These are phyloP conservation scores for Xiphophorus couchianus DNA, from an alignment of 2,113 vertebrate species.

Conservation along the genomic window DNA sequence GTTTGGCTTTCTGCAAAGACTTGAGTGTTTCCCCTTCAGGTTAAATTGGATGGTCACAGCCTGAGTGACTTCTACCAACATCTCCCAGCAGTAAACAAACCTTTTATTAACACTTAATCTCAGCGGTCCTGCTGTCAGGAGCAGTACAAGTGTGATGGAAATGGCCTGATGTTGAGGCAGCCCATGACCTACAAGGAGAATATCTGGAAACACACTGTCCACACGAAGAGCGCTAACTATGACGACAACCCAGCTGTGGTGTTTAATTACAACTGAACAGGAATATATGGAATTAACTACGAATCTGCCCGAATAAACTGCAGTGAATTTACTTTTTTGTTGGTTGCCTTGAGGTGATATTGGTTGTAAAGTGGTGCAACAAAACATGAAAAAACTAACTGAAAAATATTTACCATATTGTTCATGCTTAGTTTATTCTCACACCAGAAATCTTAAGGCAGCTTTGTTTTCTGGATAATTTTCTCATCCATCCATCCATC, in stretches of 20 bases:
- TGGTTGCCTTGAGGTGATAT: no score
- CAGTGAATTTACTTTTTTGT: no score
- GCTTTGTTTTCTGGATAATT: neutral
- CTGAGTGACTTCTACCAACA: slow-evolving; percentile 9
- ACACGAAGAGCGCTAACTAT: neutral
- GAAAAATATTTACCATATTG: no score
- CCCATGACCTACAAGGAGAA: neutral
- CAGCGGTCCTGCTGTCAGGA: slow-evolving; percentile 34
- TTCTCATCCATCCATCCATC: no score
- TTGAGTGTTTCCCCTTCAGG: slow-evolving; percentile 12
- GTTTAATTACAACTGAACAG: neutral
- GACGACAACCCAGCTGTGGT: neutral
- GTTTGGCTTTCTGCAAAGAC: slow-evolving; percentile 19
- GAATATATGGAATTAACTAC: neutral
- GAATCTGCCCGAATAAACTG: no score
- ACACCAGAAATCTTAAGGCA: neutral
- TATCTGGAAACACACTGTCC: neutral
- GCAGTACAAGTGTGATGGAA: slow-evolving; percentile 17
- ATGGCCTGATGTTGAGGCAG: slow-evolving; percentile 13
- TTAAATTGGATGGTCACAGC: slow-evolving; percentile 23
- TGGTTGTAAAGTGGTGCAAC: no score
- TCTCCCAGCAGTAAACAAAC: slow-evolving; percentile 43
- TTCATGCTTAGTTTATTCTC: neutral
- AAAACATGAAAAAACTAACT: no score
- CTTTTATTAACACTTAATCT: slow-evolving; percentile 45